phyloP scores from a whole-genome alignment of 2,113 vertebrate species.

The Spilogale gracilis region DNA sequence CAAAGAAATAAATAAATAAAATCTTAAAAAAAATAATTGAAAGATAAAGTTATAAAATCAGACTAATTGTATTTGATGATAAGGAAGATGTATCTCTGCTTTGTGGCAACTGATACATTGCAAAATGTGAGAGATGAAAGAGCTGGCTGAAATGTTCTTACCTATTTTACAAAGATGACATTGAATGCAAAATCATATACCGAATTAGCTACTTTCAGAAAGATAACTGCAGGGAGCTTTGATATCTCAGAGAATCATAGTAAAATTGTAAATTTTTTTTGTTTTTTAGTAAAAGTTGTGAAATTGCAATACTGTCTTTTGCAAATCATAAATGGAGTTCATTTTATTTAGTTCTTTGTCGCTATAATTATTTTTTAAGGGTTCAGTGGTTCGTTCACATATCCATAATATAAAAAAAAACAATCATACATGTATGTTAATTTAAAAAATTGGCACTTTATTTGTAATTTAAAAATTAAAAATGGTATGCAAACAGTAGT shows the following conservation, averaged over 20 bases:
- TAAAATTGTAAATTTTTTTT: background rate
- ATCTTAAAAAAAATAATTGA: background rate
- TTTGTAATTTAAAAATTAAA: background rate
- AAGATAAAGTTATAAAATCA: background rate
- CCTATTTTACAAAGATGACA: background rate
- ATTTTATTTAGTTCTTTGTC: background rate
- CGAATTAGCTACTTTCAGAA: background rate
- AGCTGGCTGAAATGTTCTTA: background rate
- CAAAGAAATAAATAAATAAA: too few relatives aligned
- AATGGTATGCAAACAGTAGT: background rate
- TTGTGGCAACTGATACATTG: background rate
- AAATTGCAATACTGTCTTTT: background rate
- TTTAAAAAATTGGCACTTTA: background rate
- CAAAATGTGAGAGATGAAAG: background rate
- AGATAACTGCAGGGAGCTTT: background rate
- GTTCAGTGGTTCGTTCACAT: background rate
- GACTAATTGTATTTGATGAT: background rate
- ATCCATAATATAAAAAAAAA: background rate
- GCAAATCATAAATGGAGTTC: background rate
- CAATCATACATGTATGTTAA: background rate
- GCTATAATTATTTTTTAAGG: background rate
- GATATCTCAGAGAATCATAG: background rate
- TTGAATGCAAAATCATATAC: slow-evolving; percentile 7
- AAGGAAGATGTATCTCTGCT: background rate
- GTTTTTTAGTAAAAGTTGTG: background rate